Conservation (phyloP, 2,797 vertebrate genomes). For the Chelmon rostratus region DNA sequence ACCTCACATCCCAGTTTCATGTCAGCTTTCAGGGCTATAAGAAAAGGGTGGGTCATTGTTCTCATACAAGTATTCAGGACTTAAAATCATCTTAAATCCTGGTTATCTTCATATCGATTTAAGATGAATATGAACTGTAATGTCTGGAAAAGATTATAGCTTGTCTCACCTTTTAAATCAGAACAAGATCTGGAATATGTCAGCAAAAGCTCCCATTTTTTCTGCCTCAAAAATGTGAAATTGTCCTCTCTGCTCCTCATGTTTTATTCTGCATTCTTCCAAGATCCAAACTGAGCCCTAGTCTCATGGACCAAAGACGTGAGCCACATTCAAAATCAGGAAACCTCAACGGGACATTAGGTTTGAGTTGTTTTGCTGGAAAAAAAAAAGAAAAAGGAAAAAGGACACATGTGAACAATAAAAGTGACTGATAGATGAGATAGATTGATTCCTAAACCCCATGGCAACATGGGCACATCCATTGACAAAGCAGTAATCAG, state of each 20-base stretch:
- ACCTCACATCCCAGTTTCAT: not conserved
- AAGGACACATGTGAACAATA: constrained; percentile 21
- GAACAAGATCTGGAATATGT: constrained; percentile 11
- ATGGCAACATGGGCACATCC: constrained; percentile 39
- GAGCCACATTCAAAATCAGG: constrained; percentile 11
- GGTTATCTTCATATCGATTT: not conserved
- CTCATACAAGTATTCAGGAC: not conserved
- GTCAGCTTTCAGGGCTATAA: not conserved
- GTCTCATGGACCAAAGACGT: not conserved
- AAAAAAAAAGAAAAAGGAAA: not conserved
- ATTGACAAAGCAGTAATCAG: constrained; percentile 47
- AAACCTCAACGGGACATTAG: constrained; percentile 20
- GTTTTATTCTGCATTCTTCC: constrained; percentile 6
- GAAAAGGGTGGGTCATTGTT: not conserved
- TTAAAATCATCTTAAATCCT: not conserved
- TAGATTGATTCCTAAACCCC: constrained; percentile 44
- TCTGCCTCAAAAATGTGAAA: not conserved
- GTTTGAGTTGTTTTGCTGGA: constrained; percentile 7
- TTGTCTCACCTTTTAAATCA: constrained; percentile 3
- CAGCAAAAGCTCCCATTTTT: not conserved
- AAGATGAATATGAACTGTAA: constrained; percentile 1
- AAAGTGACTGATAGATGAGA: constrained; percentile 31
- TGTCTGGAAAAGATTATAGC: not conserved
- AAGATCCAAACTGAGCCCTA: not conserved
- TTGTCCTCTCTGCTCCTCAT: constrained; percentile 2